Conservation (phyloP, 1,140 invertebrate genomes). For the Saccostrea echinata region DNA sequence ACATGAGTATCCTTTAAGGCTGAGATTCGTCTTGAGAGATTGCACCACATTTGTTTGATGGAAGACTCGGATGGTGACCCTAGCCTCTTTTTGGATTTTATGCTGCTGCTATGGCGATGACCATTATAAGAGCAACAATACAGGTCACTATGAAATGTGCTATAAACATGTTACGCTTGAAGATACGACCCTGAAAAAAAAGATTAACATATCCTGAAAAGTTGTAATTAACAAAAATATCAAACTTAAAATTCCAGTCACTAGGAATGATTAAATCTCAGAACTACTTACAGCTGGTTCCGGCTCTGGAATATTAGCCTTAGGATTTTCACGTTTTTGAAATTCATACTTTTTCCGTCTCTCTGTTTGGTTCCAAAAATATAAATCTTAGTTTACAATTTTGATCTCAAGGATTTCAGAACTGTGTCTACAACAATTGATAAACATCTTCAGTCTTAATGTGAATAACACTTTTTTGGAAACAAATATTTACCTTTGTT, state of each 20-base stretch:
- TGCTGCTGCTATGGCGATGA: constrained; percentile 72
- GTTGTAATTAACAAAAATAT: background rate
- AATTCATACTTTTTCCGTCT: constrained; percentile 75
- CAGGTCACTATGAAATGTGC: constrained; percentile 73
- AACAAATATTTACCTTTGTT: constrained; percentile 74
- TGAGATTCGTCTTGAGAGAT: constrained; percentile 19
- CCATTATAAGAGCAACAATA: constrained; percentile 73
- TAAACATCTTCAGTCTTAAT: too few species aligned
- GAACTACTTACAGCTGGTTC: constrained; percentile 75
- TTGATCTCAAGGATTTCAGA: too few species aligned
- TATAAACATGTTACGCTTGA: constrained; percentile 74
- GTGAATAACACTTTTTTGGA: too few species aligned
- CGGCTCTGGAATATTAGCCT: constrained; percentile 73
- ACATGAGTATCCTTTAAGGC: background rate
- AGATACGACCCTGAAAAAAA: constrained; percentile 71
- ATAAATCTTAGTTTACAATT: background rate
- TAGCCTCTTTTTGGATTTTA: constrained; percentile 56
- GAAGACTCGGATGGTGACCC: constrained; percentile 21
- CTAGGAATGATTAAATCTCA: background rate
- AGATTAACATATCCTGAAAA: background rate
- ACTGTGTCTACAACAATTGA: too few species aligned
- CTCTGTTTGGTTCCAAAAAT: constrained; percentile 60
- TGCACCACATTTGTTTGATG: constrained; percentile 15
- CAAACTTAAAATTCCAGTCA: background rate
- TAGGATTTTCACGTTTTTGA: constrained; percentile 75